Evolutionary conservation across 2,113 vertebrate genomes (phyloP).

Genomic region (Lophochroa leadbeateri): DNA sequence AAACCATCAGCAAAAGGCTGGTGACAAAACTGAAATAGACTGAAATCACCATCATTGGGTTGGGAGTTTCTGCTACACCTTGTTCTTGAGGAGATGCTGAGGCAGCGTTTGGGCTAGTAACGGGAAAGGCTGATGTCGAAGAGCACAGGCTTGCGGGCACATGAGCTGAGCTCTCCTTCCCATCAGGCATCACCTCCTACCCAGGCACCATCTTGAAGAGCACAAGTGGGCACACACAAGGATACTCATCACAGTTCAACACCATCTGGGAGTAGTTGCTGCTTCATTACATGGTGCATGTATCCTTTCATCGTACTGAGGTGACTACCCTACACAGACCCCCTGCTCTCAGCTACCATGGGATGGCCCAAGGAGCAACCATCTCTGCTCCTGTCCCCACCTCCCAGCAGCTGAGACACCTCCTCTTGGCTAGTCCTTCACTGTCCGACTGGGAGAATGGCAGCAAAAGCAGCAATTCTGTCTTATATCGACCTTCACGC

Average conservation of each 20-base stretch:
- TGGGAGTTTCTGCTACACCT: background rate
- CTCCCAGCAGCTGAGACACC: background rate
- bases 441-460: background rate
- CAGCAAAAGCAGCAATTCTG: background rate
- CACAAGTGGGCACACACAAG: background rate
- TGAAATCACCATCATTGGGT: background rate
- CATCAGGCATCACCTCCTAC: background rate
- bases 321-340: background rate
- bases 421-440: background rate
- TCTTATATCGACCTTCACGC: background rate
- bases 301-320: background rate
- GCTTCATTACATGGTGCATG: background rate
- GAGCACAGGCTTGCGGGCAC: rapidly evolving
- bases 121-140: background rate
- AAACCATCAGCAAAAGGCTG: background rate
- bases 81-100: background rate
- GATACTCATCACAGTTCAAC: background rate
- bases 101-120: rapidly evolving
- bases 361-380: background rate
- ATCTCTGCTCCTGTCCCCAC: background rate
- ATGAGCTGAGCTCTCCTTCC: background rate
- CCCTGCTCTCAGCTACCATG: background rate
- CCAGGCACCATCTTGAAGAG: rapidly evolving
- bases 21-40: background rate
- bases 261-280: background rate